Evolutionary conservation across 2,888 invertebrate genomes (phyloP).

Genomic region (Eudasyphora cyanicolor): DNA sequence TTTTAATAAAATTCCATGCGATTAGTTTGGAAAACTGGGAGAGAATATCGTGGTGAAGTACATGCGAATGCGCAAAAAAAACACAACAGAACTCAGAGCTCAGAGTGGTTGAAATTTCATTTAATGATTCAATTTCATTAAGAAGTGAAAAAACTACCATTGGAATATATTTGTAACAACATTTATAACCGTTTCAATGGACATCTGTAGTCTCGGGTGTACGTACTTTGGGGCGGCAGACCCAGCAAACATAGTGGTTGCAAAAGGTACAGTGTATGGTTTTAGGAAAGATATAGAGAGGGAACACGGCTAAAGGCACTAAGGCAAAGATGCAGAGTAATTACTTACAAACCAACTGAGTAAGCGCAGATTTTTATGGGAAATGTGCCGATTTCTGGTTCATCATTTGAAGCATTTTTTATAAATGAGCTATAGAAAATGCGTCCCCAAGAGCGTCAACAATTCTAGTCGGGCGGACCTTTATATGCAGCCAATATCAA

Average conservation of each 20-base stretch:
- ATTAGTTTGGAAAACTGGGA: conserved; percentile 48
- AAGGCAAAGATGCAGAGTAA: too few species aligned
- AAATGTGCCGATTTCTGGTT: too few species aligned
- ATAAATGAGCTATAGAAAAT: too few species aligned
- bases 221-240: background rate
- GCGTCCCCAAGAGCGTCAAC: too few species aligned
- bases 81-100: too few species aligned
- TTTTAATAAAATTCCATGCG: conserved; percentile 57
- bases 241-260: conserved; percentile 1
- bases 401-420: too few species aligned
- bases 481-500: too few species aligned
- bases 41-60: background rate
- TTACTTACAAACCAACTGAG: too few species aligned
- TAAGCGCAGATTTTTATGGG: too few species aligned
- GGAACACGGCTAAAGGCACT: too few species aligned
- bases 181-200: conserved; percentile 38
- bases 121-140: conserved; percentile 65
- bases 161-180: conserved; percentile 46
- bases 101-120: conserved; percentile 59
- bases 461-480: too few species aligned
- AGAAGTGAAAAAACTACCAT: conserved; percentile 48
- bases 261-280: background rate
- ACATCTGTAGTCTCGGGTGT: background rate
- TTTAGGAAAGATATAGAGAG: too few species aligned
- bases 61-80: conserved; percentile 18